Evolutionary conservation across 2,888 invertebrate genomes (phyloP).

Genomic region (Himalopsyche tibetana): DNA sequence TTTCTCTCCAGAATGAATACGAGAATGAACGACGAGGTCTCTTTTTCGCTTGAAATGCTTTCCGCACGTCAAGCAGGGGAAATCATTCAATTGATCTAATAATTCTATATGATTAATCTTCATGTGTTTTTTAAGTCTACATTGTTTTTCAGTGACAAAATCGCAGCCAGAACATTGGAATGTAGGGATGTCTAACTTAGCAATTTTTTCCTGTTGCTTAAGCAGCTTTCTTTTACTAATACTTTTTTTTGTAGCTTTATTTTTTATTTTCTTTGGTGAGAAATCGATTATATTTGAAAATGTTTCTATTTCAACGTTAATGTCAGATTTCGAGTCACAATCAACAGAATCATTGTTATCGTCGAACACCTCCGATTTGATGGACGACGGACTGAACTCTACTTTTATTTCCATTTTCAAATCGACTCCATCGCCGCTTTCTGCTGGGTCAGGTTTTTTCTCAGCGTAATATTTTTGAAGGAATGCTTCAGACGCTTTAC

Average conservation of each 20-base stretch:
- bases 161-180: slow-evolving; percentile 44
- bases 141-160: slow-evolving; percentile 23
- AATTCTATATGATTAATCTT: slow-evolving; percentile 10
- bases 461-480: slow-evolving; percentile 68
- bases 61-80: slow-evolving; percentile 71
- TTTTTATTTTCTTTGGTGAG: neutral
- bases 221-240: neutral
- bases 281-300: neutral
- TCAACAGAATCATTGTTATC: neutral
- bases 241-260: neutral
- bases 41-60: slow-evolving; percentile 70
- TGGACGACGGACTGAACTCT: neutral
- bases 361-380: slow-evolving; percentile 9
- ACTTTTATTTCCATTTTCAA: neutral
- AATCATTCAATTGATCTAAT: slow-evolving; percentile 67
- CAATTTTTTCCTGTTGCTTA: neutral
- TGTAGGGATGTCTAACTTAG: neutral
- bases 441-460: slow-evolving; percentile 68
- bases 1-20: slow-evolving; percentile 73
- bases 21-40: slow-evolving; percentile 71
- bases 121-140: slow-evolving; percentile 47
- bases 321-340: neutral
- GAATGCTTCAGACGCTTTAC: slow-evolving; percentile 45
- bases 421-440: neutral
- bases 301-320: neutral